A percentile compares a stretch with the other conserved stretches of the same genome.
Evolutionary conservation across 2,888 invertebrate species (phyloP).

Genomic region (Drosophila neonasuta): DNA sequence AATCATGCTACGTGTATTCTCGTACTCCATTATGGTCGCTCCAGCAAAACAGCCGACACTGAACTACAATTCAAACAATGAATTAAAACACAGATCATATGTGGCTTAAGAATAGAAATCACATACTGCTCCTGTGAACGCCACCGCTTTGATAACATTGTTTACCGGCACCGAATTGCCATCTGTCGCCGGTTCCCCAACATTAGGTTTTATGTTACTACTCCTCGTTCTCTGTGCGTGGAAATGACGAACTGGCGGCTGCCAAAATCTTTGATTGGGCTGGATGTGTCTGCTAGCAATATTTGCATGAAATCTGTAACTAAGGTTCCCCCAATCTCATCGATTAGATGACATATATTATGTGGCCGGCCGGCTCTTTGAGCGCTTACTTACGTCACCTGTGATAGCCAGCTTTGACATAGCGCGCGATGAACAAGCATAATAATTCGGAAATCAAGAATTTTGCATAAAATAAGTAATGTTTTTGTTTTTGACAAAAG

Average conservation of each 20-base stretch:
- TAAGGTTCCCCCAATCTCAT: constrained; percentile 25
- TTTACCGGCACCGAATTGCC: constrained; percentile 65
- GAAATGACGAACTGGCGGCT: constrained; percentile 48
- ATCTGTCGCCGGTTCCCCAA: constrained; percentile 44
- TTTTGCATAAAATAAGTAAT: constrained; percentile 65
- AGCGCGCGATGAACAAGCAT: constrained; percentile 73
- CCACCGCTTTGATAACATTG: constrained; percentile 76
- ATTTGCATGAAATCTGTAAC: constrained; percentile 56
- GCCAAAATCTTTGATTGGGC: constrained; percentile 23
- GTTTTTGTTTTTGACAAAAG: constrained; percentile 49
- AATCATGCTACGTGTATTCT: constrained; percentile 83
- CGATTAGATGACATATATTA: constrained; percentile 6
- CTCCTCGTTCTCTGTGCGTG: constrained; percentile 44
- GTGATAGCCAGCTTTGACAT: constrained; percentile 65
- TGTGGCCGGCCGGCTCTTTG: neutral
- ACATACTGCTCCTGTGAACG: constrained; percentile 79
- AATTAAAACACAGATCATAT: neutral
- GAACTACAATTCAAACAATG: constrained; percentile 83
- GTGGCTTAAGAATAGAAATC: neutral
- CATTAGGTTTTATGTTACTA: constrained; percentile 51
- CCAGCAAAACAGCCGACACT: constrained; percentile 87
- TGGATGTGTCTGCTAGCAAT: constrained; percentile 36
- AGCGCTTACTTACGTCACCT: constrained; percentile 69
- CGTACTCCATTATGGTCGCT: constrained; percentile 95
- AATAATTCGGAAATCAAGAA: constrained; percentile 58